Conservation (phyloP, 2,113 vertebrate species). For the Lagenorhynchus albirostris region DNA sequence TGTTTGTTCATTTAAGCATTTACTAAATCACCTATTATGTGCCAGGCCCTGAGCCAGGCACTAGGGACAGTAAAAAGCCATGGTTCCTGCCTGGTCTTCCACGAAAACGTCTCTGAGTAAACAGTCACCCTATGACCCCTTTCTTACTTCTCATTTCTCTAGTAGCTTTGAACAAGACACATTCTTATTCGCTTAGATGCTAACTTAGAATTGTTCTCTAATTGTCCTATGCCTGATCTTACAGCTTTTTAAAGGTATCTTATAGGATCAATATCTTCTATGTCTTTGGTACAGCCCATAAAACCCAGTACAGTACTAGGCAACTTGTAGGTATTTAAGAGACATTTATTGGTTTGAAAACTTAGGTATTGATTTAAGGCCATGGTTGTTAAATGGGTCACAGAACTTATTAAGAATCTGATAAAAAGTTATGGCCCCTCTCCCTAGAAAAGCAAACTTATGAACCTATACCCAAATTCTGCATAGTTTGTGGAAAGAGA, state of each 20-base stretch:
- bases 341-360: not conserved
- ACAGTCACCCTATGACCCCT: not conserved
- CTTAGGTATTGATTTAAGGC: not conserved
- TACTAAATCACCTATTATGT: not conserved
- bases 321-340: not conserved
- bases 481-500: not conserved
- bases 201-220: not conserved
- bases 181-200: conserved; percentile 13
- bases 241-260: not conserved
- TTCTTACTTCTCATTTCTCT: conserved; percentile 11
- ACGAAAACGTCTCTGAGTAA: conserved; percentile 8
- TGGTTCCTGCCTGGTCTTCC: not conserved
- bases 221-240: not conserved
- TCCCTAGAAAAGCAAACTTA: conserved; percentile 2
- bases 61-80: not conserved
- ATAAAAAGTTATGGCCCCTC: not conserved
- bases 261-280: not conserved
- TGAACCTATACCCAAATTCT: not conserved
- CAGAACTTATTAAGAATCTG: not conserved
- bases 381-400: not conserved
- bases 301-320: not conserved
- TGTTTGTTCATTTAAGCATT: not conserved
- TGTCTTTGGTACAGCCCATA: not conserved
- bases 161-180: conserved; percentile 14
- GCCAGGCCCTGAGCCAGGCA: not conserved